A percentile compares a stretch with the other conserved stretches of the same genome.
phyloP scores from a whole-genome alignment of 2,113 vertebrate species.

The Corapipo altera region DNA sequence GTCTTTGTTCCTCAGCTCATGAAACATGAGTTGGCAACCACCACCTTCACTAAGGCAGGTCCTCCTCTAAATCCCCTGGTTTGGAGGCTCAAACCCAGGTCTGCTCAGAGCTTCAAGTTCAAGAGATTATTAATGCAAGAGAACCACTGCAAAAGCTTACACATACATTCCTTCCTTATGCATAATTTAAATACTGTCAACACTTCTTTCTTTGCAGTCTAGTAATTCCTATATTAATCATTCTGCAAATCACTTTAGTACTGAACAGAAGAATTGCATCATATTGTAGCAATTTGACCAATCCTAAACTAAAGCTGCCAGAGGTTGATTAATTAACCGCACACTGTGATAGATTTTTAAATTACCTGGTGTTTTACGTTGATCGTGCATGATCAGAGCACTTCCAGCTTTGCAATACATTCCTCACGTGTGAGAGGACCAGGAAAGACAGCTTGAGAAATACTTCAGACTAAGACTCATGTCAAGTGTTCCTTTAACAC shows the following conservation, averaged over 20 bases:
- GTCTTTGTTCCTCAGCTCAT: conserved; percentile 1
- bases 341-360: neutral
- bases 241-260: neutral
- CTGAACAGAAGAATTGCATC: neutral
- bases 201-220: neutral
- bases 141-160: neutral
- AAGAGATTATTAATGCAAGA: neutral
- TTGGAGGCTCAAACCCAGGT: neutral
- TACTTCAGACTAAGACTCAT: neutral
- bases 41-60: neutral
- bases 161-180: neutral
- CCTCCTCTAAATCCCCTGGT: neutral
- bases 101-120: neutral
- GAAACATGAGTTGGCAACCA: neutral
- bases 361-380: neutral
- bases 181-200: conserved; percentile 22
- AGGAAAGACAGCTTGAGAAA: neutral
- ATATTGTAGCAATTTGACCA: neutral
- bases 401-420: neutral
- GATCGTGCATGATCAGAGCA: neutral
- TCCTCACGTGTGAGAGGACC: neutral
- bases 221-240: conserved; percentile 3
- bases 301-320: neutral
- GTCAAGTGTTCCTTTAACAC: neutral
- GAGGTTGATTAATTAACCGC: neutral